phyloP scores from a whole-genome alignment of 2,113 vertebrate species.

The Noturus placidus region DNA sequence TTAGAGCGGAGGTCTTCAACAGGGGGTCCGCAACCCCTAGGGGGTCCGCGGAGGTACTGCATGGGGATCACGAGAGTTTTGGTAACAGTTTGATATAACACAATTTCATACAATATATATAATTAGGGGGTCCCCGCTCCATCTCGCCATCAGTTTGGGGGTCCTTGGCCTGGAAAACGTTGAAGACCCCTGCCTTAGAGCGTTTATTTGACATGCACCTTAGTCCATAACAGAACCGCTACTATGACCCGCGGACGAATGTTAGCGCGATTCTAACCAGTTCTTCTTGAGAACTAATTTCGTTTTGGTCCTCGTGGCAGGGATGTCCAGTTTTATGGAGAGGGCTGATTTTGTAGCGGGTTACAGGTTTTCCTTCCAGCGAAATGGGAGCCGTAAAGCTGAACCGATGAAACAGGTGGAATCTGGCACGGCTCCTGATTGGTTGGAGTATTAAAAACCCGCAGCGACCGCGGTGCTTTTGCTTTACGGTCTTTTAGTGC shows the following conservation, averaged over 20 bases:
- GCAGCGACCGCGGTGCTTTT: too few relatives aligned
- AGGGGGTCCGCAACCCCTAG: too few relatives aligned
- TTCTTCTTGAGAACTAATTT: not conserved
- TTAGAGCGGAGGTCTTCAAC: too few relatives aligned
- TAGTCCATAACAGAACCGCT: not conserved
- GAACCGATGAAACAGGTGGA: not conserved
- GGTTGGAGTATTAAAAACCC: not conserved
- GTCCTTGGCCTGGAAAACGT: too few relatives aligned
- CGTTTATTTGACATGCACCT: not conserved
- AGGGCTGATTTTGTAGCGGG: not conserved
- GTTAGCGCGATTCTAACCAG: not conserved
- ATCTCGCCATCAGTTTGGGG: too few relatives aligned
- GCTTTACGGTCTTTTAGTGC: not conserved
- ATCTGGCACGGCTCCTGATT: not conserved
- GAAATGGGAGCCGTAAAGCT: not conserved
- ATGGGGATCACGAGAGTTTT: too few relatives aligned
- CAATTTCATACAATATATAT: too few relatives aligned
- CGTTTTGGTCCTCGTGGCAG: not conserved
- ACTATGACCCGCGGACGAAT: not conserved
- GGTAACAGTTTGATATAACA: too few relatives aligned
- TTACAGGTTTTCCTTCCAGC: not conserved
- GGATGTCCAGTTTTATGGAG: not conserved
- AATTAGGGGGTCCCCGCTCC: too few relatives aligned
- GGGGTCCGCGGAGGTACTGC: too few relatives aligned
- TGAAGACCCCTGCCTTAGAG: too few relatives aligned